Evolutionary conservation across 92 coral and sea anemone genomes (phyloP), one percentile per base, ranked within the genome.

Genomic region (Plumapathes pennacea): DNA sequence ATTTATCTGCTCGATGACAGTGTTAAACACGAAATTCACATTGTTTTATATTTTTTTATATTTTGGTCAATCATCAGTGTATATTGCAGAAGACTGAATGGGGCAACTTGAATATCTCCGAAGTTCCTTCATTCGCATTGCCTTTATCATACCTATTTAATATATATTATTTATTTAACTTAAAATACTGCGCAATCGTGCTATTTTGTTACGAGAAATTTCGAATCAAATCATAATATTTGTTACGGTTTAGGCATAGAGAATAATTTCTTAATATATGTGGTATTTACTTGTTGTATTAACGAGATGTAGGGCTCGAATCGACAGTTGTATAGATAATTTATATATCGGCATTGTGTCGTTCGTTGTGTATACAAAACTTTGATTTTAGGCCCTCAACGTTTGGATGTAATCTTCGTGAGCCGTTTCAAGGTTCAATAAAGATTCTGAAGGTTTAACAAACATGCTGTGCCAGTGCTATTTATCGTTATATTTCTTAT

Each of bases 81-180:
- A 87, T 81, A 87, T 78, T 87, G 88, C 65, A 67, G 78, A 85
- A 86, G 86, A 76, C 74, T 87, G 86, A 87, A 85, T 83, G 76
- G 76, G 76, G 69, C 62, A 60, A 61, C 78, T 67, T 67, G 60
- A 81, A 77, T 63, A 78, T 64, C 57, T 72, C 64, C 60, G 66
- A 79, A 68, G 56, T 63, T 59, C 70, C 38, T 46, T 46, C 39
- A 69, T 68, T 54, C 38, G 46, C 53, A 52, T 47, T 41, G 43
- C 75, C 69, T 68, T 67, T 54, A 50, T 77, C 64, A 71, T 75
- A 76, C 76, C 79, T 84, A 81, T 84, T 82, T 84, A 81, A 87
- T 86, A 72, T n/a, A n/a, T 77, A 87, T 87, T 87, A 87, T 87
- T 87, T 87, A 87, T 87, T 86, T 87, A 87, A 87, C 96, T 87